Evolutionary conservation across 1,140 invertebrate genomes (phyloP).

Genomic region (Hycleus cichorii): DNA sequence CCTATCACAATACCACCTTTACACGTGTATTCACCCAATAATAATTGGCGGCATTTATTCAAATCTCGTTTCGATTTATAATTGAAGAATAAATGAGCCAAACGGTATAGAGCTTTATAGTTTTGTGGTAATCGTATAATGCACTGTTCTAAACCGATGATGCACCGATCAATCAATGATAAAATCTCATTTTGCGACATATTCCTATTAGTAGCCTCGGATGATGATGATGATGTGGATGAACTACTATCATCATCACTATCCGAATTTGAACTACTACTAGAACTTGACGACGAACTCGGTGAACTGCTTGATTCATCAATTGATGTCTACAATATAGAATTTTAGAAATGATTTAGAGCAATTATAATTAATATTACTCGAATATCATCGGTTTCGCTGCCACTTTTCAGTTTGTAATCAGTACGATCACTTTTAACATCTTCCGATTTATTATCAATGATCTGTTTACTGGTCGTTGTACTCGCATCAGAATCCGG

Average conservation of each 20-base stretch:
- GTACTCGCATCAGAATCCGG: constrained; percentile 30
- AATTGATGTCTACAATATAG: constrained; percentile 17
- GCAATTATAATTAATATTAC: constrained; percentile 10
- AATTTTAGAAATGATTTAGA: background rate
- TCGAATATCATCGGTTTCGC: constrained; percentile 25
- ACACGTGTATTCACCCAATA: constrained; percentile 60
- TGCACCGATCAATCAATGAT: constrained; percentile 33
- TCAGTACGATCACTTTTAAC: background rate
- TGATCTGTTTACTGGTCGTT: constrained; percentile 6
- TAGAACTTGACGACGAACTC: constrained; percentile 25
- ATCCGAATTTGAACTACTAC: constrained; percentile 35
- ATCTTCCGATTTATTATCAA: constrained; percentile 3
- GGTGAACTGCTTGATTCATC: constrained; percentile 25
- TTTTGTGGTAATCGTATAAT: constrained; percentile 79
- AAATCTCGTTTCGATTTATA: constrained; percentile 61
- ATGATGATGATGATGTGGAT: constrained; percentile 29
- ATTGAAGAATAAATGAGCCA: constrained; percentile 77
- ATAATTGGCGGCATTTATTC: constrained; percentile 60
- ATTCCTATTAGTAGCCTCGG: constrained; percentile 27
- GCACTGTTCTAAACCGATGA: constrained; percentile 67
- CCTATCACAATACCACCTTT: constrained; percentile 56
- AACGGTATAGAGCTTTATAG: constrained; percentile 85
- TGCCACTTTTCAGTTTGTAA: constrained; percentile 3
- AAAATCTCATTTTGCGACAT: constrained; percentile 33
- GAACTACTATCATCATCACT: constrained; percentile 35